Evolutionary conservation across 2,113 vertebrate genomes (phyloP).

Genomic region (Enhydra lutris): DNA sequence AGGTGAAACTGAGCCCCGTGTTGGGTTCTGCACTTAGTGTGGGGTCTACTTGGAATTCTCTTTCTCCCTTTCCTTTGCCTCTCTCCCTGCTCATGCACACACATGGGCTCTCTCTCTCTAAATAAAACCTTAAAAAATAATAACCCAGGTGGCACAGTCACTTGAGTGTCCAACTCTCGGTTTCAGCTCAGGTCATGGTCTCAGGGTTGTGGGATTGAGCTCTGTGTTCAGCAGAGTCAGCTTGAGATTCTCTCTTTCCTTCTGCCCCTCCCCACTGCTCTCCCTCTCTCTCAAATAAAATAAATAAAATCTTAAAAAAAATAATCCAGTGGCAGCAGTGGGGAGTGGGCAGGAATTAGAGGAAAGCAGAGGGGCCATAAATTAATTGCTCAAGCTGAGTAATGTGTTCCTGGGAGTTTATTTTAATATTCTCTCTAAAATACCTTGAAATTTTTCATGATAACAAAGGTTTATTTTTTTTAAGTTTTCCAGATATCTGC

Average conservation of each 20-base stretch:
- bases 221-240: neutral
- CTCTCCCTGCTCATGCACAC: neutral
- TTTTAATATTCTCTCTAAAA: neutral
- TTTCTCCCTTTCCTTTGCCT: neutral
- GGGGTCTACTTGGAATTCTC: neutral
- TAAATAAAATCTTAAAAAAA: neutral
- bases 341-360: neutral
- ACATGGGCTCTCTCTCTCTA: neutral
- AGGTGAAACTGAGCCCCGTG: neutral
- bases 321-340: neutral
- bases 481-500: neutral
- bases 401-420: neutral
- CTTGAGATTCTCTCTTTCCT: neutral
- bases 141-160: neutral
- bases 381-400: neutral
- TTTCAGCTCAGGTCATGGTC: neutral
- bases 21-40: neutral
- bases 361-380: neutral
- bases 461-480: neutral
- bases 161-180: neutral
- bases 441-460: neutral
- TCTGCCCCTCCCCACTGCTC: neutral
- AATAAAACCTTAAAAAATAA: neutral
- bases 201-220: neutral
- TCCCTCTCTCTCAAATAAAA: neutral